These are phyloP conservation scores for Mycteria americana DNA, from an alignment of 2,797 vertebrate genomes.

Conservation along the genomic window DNA sequence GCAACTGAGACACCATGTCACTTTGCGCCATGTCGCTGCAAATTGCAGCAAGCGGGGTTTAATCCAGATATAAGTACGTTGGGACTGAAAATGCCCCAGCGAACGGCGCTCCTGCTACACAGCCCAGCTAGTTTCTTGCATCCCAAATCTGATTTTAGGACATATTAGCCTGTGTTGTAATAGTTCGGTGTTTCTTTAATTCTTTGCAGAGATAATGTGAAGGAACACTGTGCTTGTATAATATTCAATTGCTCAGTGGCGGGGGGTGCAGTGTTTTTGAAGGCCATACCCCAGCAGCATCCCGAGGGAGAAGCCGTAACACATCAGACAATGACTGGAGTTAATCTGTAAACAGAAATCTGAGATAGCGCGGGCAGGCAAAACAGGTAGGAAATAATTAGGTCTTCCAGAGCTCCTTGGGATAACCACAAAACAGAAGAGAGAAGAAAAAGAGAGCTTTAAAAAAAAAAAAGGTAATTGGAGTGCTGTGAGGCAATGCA, in stretches of 20 bases:
- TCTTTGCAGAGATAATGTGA: neutral
- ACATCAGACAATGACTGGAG: neutral
- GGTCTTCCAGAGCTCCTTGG: neutral
- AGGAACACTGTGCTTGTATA: neutral
- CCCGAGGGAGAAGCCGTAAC: neutral
- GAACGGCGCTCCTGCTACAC: neutral
- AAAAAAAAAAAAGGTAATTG: neutral
- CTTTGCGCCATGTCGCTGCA: too few species aligned
- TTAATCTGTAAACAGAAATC: neutral
- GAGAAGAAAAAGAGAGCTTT: neutral
- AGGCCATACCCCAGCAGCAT: neutral
- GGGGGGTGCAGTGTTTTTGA: neutral
- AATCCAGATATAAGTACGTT: neutral
- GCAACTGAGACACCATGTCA: neutral
- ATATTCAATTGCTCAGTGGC: neutral
- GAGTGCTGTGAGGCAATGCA: neutral
- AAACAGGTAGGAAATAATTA: neutral
- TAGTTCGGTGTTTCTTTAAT: neutral
- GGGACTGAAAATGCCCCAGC: neutral
- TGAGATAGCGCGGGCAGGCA: neutral
- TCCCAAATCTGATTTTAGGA: neutral
- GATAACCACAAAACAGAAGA: neutral
- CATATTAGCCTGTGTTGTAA: neutral
- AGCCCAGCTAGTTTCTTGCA: neutral
- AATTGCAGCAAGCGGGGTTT: neutral